phyloP scores from a whole-genome alignment of 2,888 invertebrate genomes.

The Apantesis nais region DNA sequence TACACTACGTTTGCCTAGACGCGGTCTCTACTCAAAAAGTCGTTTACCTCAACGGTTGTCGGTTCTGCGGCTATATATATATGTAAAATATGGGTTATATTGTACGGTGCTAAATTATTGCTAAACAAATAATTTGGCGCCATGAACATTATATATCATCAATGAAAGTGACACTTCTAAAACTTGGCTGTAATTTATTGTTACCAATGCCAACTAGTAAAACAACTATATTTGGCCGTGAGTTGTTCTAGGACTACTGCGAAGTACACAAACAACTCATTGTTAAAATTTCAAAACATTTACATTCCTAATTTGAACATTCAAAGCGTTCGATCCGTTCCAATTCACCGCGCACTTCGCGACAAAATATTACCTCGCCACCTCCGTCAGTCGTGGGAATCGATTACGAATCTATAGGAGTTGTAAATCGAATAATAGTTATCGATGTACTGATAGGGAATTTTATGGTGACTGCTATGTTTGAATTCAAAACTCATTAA shows the following conservation, averaged over 20 bases:
- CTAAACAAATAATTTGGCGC: no score
- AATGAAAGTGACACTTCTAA: no score
- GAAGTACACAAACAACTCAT: neutral
- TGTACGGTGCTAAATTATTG: no score
- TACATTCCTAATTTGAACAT: slow-evolving; percentile 39
- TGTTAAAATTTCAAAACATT: slow-evolving; percentile 21
- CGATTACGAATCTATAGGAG: slow-evolving; percentile 59
- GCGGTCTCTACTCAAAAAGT: no score
- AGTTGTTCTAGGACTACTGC: neutral
- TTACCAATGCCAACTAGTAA: neutral
- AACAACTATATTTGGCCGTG: no score
- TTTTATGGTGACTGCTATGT: slow-evolving; percentile 25
- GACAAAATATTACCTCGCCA: slow-evolving; percentile 43
- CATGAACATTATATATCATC: no score
- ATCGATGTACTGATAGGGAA: slow-evolving; percentile 45
- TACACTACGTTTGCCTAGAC: no score
- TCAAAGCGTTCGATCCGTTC: slow-evolving; percentile 35
- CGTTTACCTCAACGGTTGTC: no score
- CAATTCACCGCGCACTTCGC: slow-evolving; percentile 32
- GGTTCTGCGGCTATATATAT: no score
- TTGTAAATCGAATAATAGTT: slow-evolving; percentile 62
- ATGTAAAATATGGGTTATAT: no score
- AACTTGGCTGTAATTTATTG: neutral
- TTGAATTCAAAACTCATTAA: slow-evolving; percentile 12
- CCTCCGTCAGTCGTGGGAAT: slow-evolving; percentile 65